Evolutionary conservation across 2,113 vertebrate genomes (phyloP), one percentile per base, ranked within the genome.

Genomic region (Phocoena sinus): DNA sequence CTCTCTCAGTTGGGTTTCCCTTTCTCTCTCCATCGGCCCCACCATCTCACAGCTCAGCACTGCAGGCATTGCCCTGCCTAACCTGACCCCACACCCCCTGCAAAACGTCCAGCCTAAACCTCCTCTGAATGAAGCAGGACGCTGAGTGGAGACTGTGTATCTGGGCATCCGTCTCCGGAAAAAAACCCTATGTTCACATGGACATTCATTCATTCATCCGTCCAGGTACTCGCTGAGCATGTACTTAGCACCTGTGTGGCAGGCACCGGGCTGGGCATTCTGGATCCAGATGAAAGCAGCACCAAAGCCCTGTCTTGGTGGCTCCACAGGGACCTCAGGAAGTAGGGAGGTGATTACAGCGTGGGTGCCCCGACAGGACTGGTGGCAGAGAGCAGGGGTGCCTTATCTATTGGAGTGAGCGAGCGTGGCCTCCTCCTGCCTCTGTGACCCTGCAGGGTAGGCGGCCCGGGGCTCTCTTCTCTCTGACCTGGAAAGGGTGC

Each of bases 361-460:
- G 28, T 31, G 21, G 56, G 28, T 1, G 41, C 8, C 79, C 58
- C 18, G 28, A 10, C 28, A 23, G 73, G 3, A 5, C 44, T 1
- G 1, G 80, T 5, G 13, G 50, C 36, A 7, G 10, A 21, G 50
- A 18, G 28, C 63, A 7, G 21, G 31, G 21, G 8, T 8, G 53
- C 14, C 0, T 0, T 1, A 17, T 25, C 50, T 33, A 2, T 38
- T 28, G 15, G 36, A 25, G 10, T 0, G 14, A 31, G 31, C 21
- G 15, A 5, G 8, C 9, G 0, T 0, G 3, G 9, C 6, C 10
- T 12, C 23, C 18, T 62, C 8, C 6, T 1, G 41, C 26, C 36
- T 70, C 71, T 7, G 17, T 11, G 41, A 25, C 62, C 47, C 53
- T 73, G 7, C n/a, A 26, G 70, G 26, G n/a, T 23, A n/a, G 26